Evolutionary conservation across 2,888 invertebrate species (phyloP).

Genomic region (Hirtodrosophila alboralis): DNA sequence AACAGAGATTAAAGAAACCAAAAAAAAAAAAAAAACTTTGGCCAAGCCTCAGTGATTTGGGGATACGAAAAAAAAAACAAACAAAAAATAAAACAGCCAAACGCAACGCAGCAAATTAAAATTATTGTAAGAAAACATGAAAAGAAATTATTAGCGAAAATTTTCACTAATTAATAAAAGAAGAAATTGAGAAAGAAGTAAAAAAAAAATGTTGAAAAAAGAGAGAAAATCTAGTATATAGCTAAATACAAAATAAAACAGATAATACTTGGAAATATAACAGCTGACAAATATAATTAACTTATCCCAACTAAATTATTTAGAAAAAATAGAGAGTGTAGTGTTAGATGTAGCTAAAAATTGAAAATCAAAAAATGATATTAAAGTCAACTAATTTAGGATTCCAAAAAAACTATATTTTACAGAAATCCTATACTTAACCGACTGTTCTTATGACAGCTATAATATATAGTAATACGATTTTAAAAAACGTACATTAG

Average conservation of each 20-base stretch:
- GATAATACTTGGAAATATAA: too few species aligned
- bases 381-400: too few species aligned
- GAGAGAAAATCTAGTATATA: background rate
- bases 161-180: conserved; percentile 58
- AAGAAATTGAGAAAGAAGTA: too few species aligned
- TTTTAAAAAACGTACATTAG: too few species aligned
- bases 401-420: too few species aligned
- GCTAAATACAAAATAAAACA: background rate
- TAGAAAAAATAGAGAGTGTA: too few species aligned
- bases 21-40: conserved; percentile 30
- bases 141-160: conserved; percentile 49
- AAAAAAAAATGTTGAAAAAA: conserved; percentile 1
- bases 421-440: too few species aligned
- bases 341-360: too few species aligned
- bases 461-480: too few species aligned
- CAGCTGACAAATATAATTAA: background rate
- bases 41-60: conserved; percentile 39
- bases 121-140: conserved; percentile 37
- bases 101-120: conserved; percentile 44
- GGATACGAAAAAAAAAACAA: background rate
- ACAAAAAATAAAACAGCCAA: conserved; percentile 5
- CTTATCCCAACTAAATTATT: too few species aligned
- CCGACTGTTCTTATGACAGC: too few species aligned
- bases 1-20: conserved; percentile 11
- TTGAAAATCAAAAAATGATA: too few species aligned